Evolutionary conservation across 2,113 vertebrate species (phyloP).

Genomic region (Tupaia tana): DNA sequence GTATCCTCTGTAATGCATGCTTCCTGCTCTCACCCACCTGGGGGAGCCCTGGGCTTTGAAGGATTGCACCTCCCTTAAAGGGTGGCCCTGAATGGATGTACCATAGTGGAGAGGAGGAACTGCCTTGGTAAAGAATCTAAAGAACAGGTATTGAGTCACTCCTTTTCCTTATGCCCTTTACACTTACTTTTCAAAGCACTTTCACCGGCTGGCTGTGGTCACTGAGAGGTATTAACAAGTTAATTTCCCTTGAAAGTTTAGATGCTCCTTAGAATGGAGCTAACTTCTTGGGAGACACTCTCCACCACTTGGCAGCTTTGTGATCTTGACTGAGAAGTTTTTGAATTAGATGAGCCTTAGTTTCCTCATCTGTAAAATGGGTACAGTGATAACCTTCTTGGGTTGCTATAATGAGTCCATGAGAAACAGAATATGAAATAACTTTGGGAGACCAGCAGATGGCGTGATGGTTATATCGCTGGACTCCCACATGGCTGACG

Average conservation of each 20-base stretch:
- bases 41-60: not conserved
- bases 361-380: not conserved
- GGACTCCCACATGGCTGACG: too few species aligned
- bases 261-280: not conserved
- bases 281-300: not conserved
- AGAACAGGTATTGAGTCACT: not conserved
- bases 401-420: not conserved
- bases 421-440: not conserved
- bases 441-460: not conserved
- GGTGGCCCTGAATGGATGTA: not conserved
- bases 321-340: not conserved
- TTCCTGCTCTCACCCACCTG: not conserved
- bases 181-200: conserved; percentile 28
- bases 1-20: too few species aligned
- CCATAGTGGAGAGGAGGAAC: not conserved
- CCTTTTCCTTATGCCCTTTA: not conserved
- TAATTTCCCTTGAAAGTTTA: conserved; percentile 18
- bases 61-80: not conserved
- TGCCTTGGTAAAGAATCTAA: not conserved
- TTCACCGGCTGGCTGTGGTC: not conserved
- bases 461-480: too few species aligned
- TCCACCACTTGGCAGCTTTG: not conserved
- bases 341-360: not conserved
- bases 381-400: not conserved
- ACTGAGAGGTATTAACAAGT: conserved; percentile 55